A percentile compares a stretch with the other conserved stretches of the same genome.
phyloP scores from a whole-genome alignment of 2,113 vertebrate species.

The Antidorcas marsupialis region DNA sequence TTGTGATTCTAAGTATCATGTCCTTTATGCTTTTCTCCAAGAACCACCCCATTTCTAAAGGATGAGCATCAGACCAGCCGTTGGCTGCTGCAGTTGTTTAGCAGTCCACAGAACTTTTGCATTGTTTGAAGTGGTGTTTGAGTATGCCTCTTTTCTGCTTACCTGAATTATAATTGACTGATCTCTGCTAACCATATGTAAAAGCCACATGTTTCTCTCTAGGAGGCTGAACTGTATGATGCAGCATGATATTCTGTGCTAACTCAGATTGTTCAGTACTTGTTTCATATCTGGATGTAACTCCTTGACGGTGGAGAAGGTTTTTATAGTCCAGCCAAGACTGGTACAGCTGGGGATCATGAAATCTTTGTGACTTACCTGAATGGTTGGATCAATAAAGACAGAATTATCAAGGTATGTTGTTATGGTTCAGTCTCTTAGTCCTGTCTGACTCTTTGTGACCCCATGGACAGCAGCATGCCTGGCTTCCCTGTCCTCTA shows the following conservation, averaged over 20 bases:
- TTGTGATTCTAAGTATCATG: conserved; percentile 40
- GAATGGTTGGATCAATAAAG: background rate
- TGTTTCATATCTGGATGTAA: background rate
- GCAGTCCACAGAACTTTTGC: background rate
- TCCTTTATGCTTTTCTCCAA: conserved; percentile 29
- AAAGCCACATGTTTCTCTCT: background rate
- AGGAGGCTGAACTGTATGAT: background rate
- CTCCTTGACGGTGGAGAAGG: background rate
- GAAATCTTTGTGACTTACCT: background rate
- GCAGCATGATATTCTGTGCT: background rate
- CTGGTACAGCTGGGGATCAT: background rate
- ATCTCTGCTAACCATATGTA: conserved; percentile 47
- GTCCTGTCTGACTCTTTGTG: background rate
- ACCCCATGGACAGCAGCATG: no score
- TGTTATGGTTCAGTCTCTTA: background rate
- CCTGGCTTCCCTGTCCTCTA: no score
- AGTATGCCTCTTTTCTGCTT: conserved; percentile 18
- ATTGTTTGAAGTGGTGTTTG: conserved; percentile 38
- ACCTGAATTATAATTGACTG: conserved; percentile 48
- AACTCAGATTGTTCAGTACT: background rate
- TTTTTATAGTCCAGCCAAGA: background rate
- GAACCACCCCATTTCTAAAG: conserved; percentile 26
- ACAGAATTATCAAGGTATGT: background rate
- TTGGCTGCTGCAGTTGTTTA: conserved; percentile 13
- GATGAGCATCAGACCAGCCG: background rate